Evolutionary conservation across 1,140 invertebrate species (phyloP), one percentile per base, ranked within the genome.

Genomic region (Frieseomelitta varia): DNA sequence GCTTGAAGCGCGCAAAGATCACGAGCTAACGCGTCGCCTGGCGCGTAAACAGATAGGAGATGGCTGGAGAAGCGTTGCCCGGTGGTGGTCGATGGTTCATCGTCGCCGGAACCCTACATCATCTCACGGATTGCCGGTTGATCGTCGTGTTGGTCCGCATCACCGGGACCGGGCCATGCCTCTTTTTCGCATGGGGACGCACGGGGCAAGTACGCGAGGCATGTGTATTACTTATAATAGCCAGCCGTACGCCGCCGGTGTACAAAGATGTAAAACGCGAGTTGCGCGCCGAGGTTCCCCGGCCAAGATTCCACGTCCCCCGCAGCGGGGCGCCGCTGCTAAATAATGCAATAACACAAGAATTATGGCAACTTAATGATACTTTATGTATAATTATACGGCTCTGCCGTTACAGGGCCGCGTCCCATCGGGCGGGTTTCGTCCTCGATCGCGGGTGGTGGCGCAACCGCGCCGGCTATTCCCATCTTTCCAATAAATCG

Each of bases 301-400:
- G 83, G 34, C 87, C 86, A 90, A 90, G 91, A 93, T 91, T 91
- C 85, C 90, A 84, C 90, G 80, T 91, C 85, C 88, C 27, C 79
- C 93, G 63, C 93, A 90, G 91, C 92, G 84, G 93, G 93, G 89
- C 21, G 88, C 89, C 81, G 91, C 79, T 69, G 89, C 92, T 94
- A 94, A 94, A 94, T 94, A 94, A 94, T 92, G 93, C 92, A 94
- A 94, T 94, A 94, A 94, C 90, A 83, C 84, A 92, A 94, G 92
- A 94, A 93, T 93, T 94, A 94, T 93, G 91, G 92, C 90, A 92
- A 93, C 90, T 93, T 93, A 92, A 93, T 94, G 93, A 94, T 93
- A 93, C 91, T 94, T 94, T 94, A 93, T 94, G 92, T 91, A 91
- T 94, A 94, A 94, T 94, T 94, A 93, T 90, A 84, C 84, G 86